Percentiles rank a stretch among this genome's conserved stretches.
Conservation (phyloP, 2,888 invertebrate species). For the Andricus curvator region DNA sequence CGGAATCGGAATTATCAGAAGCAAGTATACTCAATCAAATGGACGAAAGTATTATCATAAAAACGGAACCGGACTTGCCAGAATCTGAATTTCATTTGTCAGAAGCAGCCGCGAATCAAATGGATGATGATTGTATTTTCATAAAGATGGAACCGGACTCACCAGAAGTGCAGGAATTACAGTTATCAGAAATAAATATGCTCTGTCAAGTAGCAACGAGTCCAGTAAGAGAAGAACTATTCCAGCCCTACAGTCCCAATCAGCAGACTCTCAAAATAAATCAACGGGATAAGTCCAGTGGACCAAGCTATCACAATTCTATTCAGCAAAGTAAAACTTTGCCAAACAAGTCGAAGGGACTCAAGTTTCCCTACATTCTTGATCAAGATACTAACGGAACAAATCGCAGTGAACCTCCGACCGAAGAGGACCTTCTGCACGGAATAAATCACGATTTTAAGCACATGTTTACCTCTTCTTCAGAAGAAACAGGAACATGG, state of each 20-base stretch:
- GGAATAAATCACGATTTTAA: neutral
- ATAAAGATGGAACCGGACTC: neutral
- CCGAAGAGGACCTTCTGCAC: neutral
- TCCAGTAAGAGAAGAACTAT: too few species aligned
- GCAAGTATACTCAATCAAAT: neutral
- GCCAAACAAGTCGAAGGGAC: neutral
- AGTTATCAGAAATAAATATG: neutral
- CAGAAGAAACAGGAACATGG: neutral
- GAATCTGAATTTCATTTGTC: neutral
- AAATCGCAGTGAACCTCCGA: neutral
- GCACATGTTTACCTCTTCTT: slow-evolving; percentile 3
- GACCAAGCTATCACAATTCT: neutral
- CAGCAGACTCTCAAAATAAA: too few species aligned
- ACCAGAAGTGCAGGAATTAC: neutral
- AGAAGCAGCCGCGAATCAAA: neutral
- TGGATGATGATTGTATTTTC: neutral
- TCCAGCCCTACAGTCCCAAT: too few species aligned
- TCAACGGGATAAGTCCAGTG: too few species aligned
- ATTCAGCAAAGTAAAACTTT: neutral
- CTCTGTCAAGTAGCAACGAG: neutral
- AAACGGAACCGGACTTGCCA: neutral
- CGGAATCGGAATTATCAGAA: neutral
- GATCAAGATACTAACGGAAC: neutral
- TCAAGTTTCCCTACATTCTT: neutral
- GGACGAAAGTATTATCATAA: neutral